Evolutionary conservation across 2,888 invertebrate species (phyloP).

Genomic region (Drosophila mettleri): DNA sequence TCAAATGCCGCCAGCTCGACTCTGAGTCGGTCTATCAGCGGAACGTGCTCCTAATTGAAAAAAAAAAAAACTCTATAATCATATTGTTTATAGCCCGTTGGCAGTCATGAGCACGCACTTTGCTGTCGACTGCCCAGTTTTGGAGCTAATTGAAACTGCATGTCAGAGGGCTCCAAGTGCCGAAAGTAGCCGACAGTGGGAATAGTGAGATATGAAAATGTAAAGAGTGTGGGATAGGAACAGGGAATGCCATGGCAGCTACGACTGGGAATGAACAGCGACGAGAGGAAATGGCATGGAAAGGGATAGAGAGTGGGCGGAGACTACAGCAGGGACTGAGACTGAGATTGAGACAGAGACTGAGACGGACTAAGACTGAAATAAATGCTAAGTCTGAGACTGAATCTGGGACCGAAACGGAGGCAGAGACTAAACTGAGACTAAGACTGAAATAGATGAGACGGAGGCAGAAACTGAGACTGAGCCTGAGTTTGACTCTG

Average conservation of each 20-base stretch:
- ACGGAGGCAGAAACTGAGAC: not conserved
- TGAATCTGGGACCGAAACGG: not conserved
- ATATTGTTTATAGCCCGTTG: conserved; percentile 49
- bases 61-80: conserved; percentile 63
- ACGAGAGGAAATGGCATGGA: too few species aligned
- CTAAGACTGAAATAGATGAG: not conserved
- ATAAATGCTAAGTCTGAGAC: not conserved
- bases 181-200: not conserved
- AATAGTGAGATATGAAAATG: not conserved
- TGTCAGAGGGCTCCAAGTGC: conserved; percentile 18
- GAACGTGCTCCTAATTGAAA: conserved; percentile 62
- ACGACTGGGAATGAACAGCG: not conserved
- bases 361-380: not conserved
- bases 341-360: not conserved
- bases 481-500: too few species aligned
- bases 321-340: not conserved
- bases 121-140: conserved; percentile 33
- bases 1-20: conserved; percentile 17
- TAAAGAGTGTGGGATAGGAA: too few species aligned
- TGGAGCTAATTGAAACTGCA: conserved; percentile 62
- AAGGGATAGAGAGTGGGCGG: not conserved
- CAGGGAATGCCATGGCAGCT: too few species aligned
- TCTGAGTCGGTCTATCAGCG: conserved; percentile 12
- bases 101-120: conserved; percentile 64
- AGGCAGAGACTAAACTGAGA: not conserved